Percentiles rank a stretch among this genome's conserved stretches.
Evolutionary conservation across 2,797 vertebrate species (phyloP).

Genomic region (Threskiornis aethiopicus): DNA sequence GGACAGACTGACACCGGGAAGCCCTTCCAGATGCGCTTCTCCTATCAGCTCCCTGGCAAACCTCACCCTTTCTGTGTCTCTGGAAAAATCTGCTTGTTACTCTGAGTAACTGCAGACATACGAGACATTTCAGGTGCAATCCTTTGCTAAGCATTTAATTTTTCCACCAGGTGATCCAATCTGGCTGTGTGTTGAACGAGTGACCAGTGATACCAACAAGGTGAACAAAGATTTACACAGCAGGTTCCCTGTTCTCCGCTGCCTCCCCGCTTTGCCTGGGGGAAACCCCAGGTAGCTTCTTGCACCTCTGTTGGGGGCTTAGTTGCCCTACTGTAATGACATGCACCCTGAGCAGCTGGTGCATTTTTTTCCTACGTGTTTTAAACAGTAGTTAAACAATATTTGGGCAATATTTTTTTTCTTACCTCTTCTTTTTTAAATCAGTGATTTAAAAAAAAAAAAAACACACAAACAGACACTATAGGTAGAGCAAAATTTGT

Average conservation of each 20-base stretch:
- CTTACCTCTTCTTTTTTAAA: background rate
- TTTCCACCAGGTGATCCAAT: background rate
- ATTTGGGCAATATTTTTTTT: background rate
- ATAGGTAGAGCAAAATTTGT: background rate
- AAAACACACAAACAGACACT: background rate
- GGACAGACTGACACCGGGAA: background rate
- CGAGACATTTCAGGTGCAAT: background rate
- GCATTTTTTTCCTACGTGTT: accelerated
- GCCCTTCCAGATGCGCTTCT: background rate
- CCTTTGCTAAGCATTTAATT: background rate
- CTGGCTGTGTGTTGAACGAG: background rate
- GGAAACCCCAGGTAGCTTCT: background rate
- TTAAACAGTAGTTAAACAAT: background rate
- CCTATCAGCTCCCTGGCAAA: background rate
- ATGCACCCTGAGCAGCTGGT: background rate
- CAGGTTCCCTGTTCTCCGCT: background rate
- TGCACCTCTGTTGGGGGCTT: background rate
- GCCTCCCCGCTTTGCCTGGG: background rate
- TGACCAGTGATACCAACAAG: background rate
- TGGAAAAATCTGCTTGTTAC: background rate
- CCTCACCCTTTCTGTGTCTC: background rate
- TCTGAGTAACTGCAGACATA: background rate
- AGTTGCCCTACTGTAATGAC: accelerated
- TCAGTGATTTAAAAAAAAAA: background rate
- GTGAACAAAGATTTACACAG: background rate